Evolutionary conservation across 2,797 vertebrate genomes (phyloP).

Genomic region (Enteromius treurensis): DNA sequence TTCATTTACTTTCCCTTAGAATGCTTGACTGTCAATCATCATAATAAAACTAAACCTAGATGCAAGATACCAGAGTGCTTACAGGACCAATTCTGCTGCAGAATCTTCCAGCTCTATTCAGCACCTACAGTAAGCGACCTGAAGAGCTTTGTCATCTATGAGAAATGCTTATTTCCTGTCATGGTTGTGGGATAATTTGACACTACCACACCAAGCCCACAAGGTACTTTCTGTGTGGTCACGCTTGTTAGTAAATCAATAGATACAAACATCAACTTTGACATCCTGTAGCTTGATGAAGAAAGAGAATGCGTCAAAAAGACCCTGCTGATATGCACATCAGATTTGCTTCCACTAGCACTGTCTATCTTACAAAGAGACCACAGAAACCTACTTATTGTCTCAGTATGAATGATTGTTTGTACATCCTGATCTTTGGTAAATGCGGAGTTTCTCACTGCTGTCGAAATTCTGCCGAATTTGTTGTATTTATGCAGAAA

Average conservation of each 20-base stretch:
- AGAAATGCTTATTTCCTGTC: constrained; percentile 55
- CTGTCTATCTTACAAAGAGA: constrained; percentile 44
- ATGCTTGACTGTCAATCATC: constrained; percentile 27
- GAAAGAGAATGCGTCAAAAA: constrained; percentile 31
- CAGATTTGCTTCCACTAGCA: constrained; percentile 8
- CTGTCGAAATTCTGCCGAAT: constrained; percentile 52
- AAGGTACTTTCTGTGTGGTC: constrained; percentile 72
- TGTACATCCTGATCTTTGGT: constrained; percentile 55
- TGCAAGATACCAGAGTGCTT: not conserved
- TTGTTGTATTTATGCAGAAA: constrained; percentile 25
- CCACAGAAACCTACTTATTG: constrained; percentile 58
- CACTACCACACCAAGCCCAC: constrained; percentile 59
- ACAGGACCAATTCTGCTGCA: constrained; percentile 13
- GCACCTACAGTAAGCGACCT: constrained; percentile 19
- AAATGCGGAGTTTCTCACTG: constrained; percentile 61
- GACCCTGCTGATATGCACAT: constrained; percentile 57
- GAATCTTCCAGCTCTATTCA: constrained; percentile 40
- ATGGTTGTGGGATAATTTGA: constrained; percentile 56
- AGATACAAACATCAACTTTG: constrained; percentile 42
- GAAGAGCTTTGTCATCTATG: constrained; percentile 46
- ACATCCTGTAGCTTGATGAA: constrained; percentile 64
- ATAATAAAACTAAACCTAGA: constrained; percentile 19
- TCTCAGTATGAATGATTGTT: constrained; percentile 14
- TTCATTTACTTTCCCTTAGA: constrained; percentile 19
- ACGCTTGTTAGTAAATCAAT: constrained; percentile 56